Base-by-base conservation (phyloP, 2,888 invertebrate species). In the Trachelus tabidus region DNA sequence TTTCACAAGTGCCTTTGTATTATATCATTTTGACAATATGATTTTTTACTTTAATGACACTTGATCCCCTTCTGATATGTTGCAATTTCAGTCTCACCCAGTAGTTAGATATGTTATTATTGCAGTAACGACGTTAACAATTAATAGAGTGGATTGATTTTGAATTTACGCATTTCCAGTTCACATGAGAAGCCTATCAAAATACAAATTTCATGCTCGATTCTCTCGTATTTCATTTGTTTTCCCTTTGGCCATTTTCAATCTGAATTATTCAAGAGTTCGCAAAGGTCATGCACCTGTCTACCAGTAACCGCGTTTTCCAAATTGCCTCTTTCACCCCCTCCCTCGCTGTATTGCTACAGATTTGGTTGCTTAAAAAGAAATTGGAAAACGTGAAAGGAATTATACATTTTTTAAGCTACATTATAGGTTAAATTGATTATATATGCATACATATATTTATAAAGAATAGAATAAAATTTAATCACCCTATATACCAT, bases 131-230 rank as follows among this genome's bases (percentile, higher is more conserved):
- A 56, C 9, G 23, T 15, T 23, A 56, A 2, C 23, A 23, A 56
- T 9, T 56, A 23, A 56, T 56, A 56, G 23, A 23, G 2, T 56
- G 15, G 79, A 81, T 80, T 82, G 79, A 83, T 82, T 81, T 77
- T 79, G 75, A 78, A 82, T 80, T 81, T 77, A 81, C 78, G 77
- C 82, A 76, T 79, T 82, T 73, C 76, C 76, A 15, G 40, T 73
- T 76, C 75, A 75, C 79, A 56, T 69, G 76, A 71, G 71, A 71
- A 69, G 74, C 76, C 81, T 80, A 83, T 83, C 81, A 81, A 83
- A 85, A 84, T 81, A 83, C 80, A 81, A 83, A 85, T 85, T 81
- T 82, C 82, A 80, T 81, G 80, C 81, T 80, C 77, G 81, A 78
- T 83, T 83, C 80, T 77, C 77, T 78, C 80, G 79, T 80, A 79